phyloP scores from a whole-genome alignment of 2,888 invertebrate species.

The Calliphora vomitoria region DNA sequence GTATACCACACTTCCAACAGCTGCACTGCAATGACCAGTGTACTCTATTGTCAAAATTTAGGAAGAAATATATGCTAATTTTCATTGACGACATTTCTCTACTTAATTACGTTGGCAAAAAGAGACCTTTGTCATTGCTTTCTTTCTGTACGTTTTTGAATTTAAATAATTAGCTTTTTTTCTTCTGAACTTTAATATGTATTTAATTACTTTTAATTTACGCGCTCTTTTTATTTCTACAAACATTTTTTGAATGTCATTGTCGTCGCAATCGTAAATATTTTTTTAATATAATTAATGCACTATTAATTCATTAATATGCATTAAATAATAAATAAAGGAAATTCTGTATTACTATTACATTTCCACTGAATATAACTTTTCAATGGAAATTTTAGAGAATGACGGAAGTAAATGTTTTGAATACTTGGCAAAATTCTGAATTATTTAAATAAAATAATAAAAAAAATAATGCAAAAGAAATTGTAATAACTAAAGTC shows the following conservation, averaged over 20 bases:
- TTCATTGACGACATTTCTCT: slow-evolving; percentile 24
- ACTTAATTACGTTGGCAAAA: slow-evolving; percentile 4
- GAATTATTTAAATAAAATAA: neutral
- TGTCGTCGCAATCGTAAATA: slow-evolving; percentile 13
- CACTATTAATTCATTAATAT: slow-evolving; percentile 1
- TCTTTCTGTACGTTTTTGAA: neutral
- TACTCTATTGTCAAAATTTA: neutral
- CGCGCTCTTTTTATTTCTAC: neutral
- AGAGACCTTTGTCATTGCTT: slow-evolving; percentile 7
- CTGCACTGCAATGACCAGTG: neutral
- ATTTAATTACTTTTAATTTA: slow-evolving; percentile 18
- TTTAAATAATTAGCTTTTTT: neutral
- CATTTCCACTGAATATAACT: neutral
- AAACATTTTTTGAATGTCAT: slow-evolving; percentile 5
- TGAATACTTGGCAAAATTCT: neutral
- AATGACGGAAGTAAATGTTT: slow-evolving; percentile 2
- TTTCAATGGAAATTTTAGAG: neutral
- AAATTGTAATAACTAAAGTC: no score
- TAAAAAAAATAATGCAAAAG: neutral
- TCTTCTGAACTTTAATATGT: slow-evolving; percentile 1
- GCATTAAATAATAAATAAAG: neutral
- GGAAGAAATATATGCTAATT: neutral
- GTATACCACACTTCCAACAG: no score
- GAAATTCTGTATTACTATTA: neutral
- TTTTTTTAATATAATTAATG: neutral